Evolutionary conservation across 2,113 vertebrate genomes (phyloP).

Genomic region (Chloropsis cyanopogon): DNA sequence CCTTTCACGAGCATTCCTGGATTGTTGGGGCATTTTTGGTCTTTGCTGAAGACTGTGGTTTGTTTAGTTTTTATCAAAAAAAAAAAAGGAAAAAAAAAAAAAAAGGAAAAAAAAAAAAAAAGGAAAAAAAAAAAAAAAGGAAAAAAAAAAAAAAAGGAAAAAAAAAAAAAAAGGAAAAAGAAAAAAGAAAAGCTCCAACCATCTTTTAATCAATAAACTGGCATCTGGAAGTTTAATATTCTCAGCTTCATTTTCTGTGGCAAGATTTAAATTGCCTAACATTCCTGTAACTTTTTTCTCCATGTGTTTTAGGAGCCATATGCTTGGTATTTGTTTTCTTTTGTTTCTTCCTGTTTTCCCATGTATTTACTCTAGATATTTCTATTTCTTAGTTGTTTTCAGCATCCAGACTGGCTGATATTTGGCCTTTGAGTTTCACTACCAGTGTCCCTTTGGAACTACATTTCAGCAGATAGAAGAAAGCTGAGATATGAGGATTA

Average conservation of each 20-base stretch:
- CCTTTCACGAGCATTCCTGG: neutral
- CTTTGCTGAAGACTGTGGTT: neutral
- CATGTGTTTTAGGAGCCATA: neutral
- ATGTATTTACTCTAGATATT: neutral
- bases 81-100: neutral
- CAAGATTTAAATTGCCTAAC: neutral
- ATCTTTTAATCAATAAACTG: slow-evolving; percentile 13
- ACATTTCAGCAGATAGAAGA: neutral
- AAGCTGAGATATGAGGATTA: neutral
- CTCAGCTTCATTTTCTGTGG: neutral
- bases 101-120: neutral
- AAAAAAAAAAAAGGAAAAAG: neutral
- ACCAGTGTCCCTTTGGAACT: neutral
- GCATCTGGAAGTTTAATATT: slow-evolving; percentile 49
- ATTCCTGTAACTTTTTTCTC: neutral
- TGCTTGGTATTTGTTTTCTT: neutral
- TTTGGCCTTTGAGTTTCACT: neutral
- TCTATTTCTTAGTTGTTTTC: neutral
- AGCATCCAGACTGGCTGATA: neutral
- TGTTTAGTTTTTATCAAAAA: neutral
- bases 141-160: neutral
- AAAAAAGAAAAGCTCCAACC: neutral
- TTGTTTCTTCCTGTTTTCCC: neutral
- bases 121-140: neutral
- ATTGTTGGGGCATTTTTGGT: neutral